These are phyloP conservation scores for Bombus sibiricus DNA, from an alignment of 1,140 invertebrate species.

Conservation along the genomic window DNA sequence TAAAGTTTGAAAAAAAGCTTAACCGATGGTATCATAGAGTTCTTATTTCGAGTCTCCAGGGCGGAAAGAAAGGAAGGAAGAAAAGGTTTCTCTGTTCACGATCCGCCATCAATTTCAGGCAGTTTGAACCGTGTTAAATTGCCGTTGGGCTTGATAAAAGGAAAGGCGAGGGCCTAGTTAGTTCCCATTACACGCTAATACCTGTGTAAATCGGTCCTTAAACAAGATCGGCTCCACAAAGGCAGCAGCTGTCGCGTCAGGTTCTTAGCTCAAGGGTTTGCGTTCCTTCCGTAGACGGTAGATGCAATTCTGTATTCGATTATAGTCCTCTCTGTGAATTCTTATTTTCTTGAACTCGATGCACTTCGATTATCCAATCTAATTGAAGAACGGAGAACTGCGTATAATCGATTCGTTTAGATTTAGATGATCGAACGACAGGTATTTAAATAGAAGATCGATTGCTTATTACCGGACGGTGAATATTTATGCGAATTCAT, in stretches of 20 bases:
- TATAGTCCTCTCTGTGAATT: neutral
- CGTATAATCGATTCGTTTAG: neutral
- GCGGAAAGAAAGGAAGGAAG: slow-evolving; percentile 6
- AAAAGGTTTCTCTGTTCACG: neutral
- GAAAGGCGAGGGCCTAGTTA: slow-evolving; percentile 33
- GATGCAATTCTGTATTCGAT: slow-evolving; percentile 24
- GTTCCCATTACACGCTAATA: slow-evolving; percentile 61
- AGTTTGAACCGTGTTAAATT: slow-evolving; percentile 24
- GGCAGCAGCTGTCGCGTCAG: slow-evolving; percentile 57
- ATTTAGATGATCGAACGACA: neutral
- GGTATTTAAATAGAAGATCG: neutral
- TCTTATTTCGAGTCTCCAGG: neutral
- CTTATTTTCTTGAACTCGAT: neutral
- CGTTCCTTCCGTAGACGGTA: slow-evolving; percentile 1
- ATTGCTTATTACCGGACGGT: neutral
- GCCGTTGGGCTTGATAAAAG: slow-evolving; percentile 30
- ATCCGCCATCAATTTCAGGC: slow-evolving; percentile 35
- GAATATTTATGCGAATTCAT: neutral
- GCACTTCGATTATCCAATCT: neutral
- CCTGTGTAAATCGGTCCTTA: slow-evolving; percentile 62
- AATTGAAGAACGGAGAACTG: neutral
- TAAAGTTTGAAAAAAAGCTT: too few species aligned
- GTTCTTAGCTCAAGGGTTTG: slow-evolving; percentile 44
- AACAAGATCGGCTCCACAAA: slow-evolving; percentile 51
- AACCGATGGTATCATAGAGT: too few species aligned